Evolutionary conservation across 2,113 vertebrate species (phyloP), one percentile per base, ranked within the genome.

Genomic region (Oceanites oceanicus): DNA sequence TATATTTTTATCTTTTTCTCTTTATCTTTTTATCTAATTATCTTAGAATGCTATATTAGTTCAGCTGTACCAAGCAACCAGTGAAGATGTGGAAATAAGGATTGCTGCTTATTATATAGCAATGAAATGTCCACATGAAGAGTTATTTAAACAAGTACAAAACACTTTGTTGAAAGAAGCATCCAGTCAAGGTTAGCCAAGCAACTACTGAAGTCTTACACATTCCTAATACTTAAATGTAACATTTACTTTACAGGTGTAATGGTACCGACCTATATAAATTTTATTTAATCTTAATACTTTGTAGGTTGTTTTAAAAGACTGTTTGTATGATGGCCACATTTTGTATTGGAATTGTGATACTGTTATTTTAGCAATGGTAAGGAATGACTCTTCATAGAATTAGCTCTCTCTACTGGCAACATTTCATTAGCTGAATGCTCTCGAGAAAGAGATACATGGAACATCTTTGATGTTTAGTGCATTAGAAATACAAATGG

Each of bases 51-150:
- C 94, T n/a, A 7, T 96, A 90, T 98, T 99, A 96, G 77, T 98
- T 92, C 98, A 94, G 84, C 97, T 99, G 68, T 99, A 99, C 93
- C 92, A 98, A 91, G 93, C 93, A 47, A 93, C 92, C 40, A 96
- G 96, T 1, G 99, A 99, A 95, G 98, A 99, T 44, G 96, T 97
- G 9, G 99, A 99, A 98, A 97, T 99, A 97, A 97, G 98, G 96
- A 99, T 99, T 72, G 97, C 98, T 49, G 98, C 99, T 78, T 99
- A 99, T 98, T 99, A 98, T 89, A 98, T 98, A 91, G 97, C 99
- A 95, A 98, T 99, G 98, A 98, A 95, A 83, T 99, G 99, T 93
- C 98, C 99, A 1, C 94, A 97, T 36, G 96, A 97, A 45, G 96
- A 98, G 18, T 92, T 98, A 47, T 98, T 99, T 88, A 94, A 98